These are phyloP conservation scores for Proteles cristata DNA, from an alignment of 2,113 vertebrate species.

Conservation along the genomic window DNA sequence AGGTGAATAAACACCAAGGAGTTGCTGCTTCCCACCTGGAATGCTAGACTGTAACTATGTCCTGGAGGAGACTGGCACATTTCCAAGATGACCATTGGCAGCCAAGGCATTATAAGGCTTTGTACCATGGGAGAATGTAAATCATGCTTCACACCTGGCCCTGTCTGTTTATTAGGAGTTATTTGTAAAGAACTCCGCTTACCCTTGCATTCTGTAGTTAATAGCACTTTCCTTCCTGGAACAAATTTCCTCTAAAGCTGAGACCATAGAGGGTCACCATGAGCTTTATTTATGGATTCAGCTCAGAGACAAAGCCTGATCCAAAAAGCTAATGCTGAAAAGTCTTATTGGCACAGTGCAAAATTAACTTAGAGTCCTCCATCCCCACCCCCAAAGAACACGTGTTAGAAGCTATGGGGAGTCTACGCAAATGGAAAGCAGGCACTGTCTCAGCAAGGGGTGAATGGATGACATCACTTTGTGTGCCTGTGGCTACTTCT, in stretches of 20 bases:
- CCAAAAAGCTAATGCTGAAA: not conserved
- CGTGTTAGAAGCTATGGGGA: conserved; percentile 24
- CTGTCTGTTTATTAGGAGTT: conserved; percentile 64
- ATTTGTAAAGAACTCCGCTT: conserved; percentile 33
- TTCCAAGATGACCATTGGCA: conserved; percentile 52
- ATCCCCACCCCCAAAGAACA: not conserved
- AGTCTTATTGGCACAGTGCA: not conserved
- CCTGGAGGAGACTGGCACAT: conserved; percentile 61
- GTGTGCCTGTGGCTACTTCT: not conserved
- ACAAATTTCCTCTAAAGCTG: conserved; percentile 56
- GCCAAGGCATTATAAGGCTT: not conserved
- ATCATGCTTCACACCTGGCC: conserved; percentile 69
- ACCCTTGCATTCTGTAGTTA: conserved; percentile 46
- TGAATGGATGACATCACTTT: conserved; percentile 9
- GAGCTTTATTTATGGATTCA: conserved; percentile 29
- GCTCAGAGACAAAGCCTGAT: conserved; percentile 11
- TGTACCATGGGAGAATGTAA: conserved; percentile 69
- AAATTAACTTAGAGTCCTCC: not conserved
- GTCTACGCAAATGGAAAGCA: not conserved
- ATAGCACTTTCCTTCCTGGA: conserved; percentile 53
- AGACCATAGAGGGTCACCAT: not conserved
- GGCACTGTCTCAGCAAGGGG: conserved; percentile 18
- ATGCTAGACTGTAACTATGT: conserved; percentile 29
- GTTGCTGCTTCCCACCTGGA: conserved; percentile 48
- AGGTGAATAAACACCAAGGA: conserved; percentile 53